Conservation (phyloP, 2,113 vertebrate genomes). For the Paramisgurnus dabryanus region DNA sequence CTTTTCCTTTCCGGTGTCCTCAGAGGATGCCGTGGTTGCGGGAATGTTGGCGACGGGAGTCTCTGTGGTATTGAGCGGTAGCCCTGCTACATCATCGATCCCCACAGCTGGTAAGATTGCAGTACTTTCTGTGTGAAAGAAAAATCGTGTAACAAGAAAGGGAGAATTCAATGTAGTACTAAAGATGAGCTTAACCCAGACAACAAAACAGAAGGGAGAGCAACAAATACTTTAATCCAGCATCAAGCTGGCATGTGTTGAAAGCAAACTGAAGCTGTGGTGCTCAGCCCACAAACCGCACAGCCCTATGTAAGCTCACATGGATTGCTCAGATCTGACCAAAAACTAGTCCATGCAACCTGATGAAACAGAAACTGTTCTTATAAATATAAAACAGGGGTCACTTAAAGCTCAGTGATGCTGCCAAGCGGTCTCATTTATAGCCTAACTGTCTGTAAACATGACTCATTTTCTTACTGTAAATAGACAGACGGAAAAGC, state of each 20-base stretch:
- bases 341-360: slow-evolving; percentile 3
- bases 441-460: too few relatives aligned
- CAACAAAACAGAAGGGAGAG: slow-evolving; percentile 53
- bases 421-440: neutral
- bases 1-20: slow-evolving; percentile 7
- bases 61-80: slow-evolving; percentile 41
- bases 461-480: too few relatives aligned
- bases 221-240: slow-evolving; percentile 59
- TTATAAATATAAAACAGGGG: neutral
- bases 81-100: neutral
- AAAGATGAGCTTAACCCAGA: slow-evolving; percentile 49
- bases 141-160: slow-evolving; percentile 31
- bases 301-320: slow-evolving; percentile 43
- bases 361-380: neutral
- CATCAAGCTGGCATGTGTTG: slow-evolving; percentile 49
- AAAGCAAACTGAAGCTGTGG: slow-evolving; percentile 9
- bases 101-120: slow-evolving; percentile 17
- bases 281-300: slow-evolving; percentile 22
- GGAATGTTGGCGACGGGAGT: slow-evolving; percentile 60
- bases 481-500: neutral
- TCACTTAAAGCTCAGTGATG: neutral
- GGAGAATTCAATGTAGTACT: slow-evolving; percentile 49
- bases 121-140: slow-evolving; percentile 35
- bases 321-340: slow-evolving; percentile 28
- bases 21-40: slow-evolving; percentile 63